Conservation (phyloP, 1,140 invertebrate genomes). For the Hetaerina americana region DNA sequence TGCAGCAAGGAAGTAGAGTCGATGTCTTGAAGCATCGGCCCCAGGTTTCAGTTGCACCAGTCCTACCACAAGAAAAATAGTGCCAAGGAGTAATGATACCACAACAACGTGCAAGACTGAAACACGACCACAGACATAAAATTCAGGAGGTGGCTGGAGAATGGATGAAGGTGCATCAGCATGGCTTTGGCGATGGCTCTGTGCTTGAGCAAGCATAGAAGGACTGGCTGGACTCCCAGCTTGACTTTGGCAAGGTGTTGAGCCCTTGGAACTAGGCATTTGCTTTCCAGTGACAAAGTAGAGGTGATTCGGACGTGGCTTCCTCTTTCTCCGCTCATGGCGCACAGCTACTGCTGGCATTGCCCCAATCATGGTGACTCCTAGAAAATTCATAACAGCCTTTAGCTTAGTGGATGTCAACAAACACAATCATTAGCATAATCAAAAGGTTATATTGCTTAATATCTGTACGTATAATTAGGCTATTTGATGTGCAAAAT, state of each 20-base stretch:
- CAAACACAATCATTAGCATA: too few species aligned
- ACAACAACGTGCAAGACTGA: constrained; percentile 60
- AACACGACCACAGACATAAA: constrained; percentile 60
- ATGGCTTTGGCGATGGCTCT: not conserved
- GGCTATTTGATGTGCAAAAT: too few species aligned
- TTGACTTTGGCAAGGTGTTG: constrained; percentile 8
- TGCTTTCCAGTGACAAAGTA: constrained; percentile 34
- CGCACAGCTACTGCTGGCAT: constrained; percentile 75
- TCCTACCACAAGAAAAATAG: constrained; percentile 62
- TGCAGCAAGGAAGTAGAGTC: constrained; percentile 16
- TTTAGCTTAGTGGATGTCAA: too few species aligned
- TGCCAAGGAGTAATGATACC: constrained; percentile 56
- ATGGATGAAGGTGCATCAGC: not conserved
- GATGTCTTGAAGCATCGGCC: constrained; percentile 60
- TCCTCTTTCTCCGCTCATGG: constrained; percentile 57
- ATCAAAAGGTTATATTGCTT: too few species aligned
- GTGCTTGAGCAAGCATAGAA: not conserved
- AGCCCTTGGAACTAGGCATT: not conserved
- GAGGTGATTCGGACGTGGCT: constrained; percentile 50
- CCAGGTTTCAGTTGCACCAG: constrained; percentile 67
- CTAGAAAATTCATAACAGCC: not conserved
- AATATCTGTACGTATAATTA: too few species aligned
- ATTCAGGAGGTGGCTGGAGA: constrained; percentile 34
- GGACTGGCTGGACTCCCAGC: constrained; percentile 4
- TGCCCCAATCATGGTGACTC: constrained; percentile 61